phyloP scores from a whole-genome alignment of 92 coral and sea anemone species.

The Siderastrea siderea region DNA sequence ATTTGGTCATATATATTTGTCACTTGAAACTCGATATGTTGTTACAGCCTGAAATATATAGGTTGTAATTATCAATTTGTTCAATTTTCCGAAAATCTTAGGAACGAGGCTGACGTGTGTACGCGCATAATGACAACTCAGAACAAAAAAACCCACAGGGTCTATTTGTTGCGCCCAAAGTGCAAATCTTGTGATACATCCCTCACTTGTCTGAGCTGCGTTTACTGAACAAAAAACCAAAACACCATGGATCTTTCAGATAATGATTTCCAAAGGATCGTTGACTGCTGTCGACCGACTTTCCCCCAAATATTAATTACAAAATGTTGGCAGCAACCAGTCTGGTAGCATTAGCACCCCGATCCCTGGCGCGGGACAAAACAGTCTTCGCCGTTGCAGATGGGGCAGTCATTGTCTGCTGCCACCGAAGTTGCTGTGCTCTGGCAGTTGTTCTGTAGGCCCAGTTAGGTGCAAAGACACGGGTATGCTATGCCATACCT shows the following conservation, averaged over 20 bases:
- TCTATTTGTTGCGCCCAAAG: neutral
- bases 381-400: slow-evolving; percentile 8
- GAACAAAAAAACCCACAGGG: too few species aligned
- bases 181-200: neutral
- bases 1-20: neutral
- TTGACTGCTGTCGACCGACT: neutral
- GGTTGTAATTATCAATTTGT: slow-evolving; percentile 13
- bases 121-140: too few species aligned
- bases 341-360: neutral
- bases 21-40: slow-evolving; percentile 11
- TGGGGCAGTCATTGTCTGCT: slow-evolving; percentile 3
- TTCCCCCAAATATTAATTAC: slow-evolving; percentile 1
- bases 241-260: neutral
- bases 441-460: slow-evolving; percentile 4
- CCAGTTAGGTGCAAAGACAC: slow-evolving; percentile 27
- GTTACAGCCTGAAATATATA: slow-evolving; percentile 9
- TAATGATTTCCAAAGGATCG: slow-evolving; percentile 8
- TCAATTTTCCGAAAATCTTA: slow-evolving; percentile 20
- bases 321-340: neutral
- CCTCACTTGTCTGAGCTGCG: neutral
- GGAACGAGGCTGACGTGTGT: neutral
- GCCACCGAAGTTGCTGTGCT: slow-evolving; percentile 22
- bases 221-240: neutral
- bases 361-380: neutral
- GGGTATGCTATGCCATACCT: slow-evolving; percentile 1